phyloP scores from a whole-genome alignment of 2,797 vertebrate genomes.

The Periparus ater region DNA sequence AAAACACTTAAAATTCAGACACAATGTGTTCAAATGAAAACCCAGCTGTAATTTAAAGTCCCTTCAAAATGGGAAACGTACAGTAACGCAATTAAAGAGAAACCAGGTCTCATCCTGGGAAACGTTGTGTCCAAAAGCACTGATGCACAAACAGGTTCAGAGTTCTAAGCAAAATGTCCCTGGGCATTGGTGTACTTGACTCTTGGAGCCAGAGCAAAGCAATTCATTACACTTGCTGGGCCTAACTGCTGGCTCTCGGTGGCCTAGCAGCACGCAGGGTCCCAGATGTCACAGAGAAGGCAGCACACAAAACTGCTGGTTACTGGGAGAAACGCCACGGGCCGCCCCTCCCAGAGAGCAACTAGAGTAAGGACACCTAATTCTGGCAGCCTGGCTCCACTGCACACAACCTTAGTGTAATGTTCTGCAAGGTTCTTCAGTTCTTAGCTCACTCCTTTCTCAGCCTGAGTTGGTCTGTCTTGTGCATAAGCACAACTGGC shows the following conservation, averaged over 20 bases:
- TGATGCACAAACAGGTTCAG: constrained; percentile 66
- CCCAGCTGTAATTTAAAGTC: constrained; percentile 57
- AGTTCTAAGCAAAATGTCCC: constrained; percentile 53
- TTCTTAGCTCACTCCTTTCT: constrained; percentile 64
- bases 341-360: not conserved
- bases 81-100: constrained; percentile 58
- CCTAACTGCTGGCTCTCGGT: constrained; percentile 28
- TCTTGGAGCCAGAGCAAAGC: constrained; percentile 71
- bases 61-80: constrained; percentile 64
- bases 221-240: constrained; percentile 61
- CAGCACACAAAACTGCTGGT: constrained; percentile 38
- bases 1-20: constrained; percentile 58
- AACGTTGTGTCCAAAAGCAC: constrained; percentile 40
- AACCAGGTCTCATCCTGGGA: constrained; percentile 47
- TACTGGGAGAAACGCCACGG: constrained; percentile 1
- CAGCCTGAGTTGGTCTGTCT: constrained; percentile 58
- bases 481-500: constrained; percentile 37
- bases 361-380: constrained; percentile 40
- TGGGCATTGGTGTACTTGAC: constrained; percentile 61
- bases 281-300: constrained; percentile 51
- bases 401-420: constrained; percentile 6
- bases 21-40: constrained; percentile 62
- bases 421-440: constrained; percentile 54
- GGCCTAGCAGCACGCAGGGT: not conserved
- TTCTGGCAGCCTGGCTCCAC: constrained; percentile 36